Evolutionary conservation across 2,797 vertebrate species (phyloP), one percentile per base, ranked within the genome.

Genomic region (Crocodylus rhombifer): DNA sequence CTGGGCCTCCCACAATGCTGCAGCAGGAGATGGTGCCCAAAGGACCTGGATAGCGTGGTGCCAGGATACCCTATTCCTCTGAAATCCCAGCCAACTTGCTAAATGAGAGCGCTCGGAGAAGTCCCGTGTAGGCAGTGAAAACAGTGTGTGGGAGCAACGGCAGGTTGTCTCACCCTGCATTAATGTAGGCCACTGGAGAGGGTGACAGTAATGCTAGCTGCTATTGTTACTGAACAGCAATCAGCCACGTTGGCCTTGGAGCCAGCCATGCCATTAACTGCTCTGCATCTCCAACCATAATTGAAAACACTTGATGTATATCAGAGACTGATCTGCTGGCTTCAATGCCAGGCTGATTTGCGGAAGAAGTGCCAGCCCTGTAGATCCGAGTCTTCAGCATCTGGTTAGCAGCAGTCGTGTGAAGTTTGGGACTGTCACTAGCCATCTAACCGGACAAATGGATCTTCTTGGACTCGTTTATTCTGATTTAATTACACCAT

Each of bases 281-380:
- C 21, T 62, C 42, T 42, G 42, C 42, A 42, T 42, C 42, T 8
- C 42, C 42, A 42, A 42, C 42, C 42, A 42, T 42, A 42, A 42
- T 42, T 42, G 42, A 42, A 42, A 42, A 8, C 42, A 42, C 42
- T 42, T 42, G 42, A 9, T 42, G 71, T 77, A 61, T 2, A 80
- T 84, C 74, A 28, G 80, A 87, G 74, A n/a, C 7, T 55, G 77
- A 94, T 21, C 25, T 56, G 64, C 30, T 76, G 62, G 63, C 7
- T 42, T 61, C 63, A 16, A 5, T 20, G 61, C 60, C 81, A 21
- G 61, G 80, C 76, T 85, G 4, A 67, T 77, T 67, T 51, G 42
- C 17, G 78, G 20, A 79, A 63, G 57, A 58, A 55, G 17, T 69
- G 7, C 55, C 73, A 76, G 57, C 14, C 23, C 55, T 84, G 58